Evolutionary conservation across 2,113 vertebrate genomes (phyloP), one percentile per base, ranked within the genome.

Genomic region (Verasper variegatus): DNA sequence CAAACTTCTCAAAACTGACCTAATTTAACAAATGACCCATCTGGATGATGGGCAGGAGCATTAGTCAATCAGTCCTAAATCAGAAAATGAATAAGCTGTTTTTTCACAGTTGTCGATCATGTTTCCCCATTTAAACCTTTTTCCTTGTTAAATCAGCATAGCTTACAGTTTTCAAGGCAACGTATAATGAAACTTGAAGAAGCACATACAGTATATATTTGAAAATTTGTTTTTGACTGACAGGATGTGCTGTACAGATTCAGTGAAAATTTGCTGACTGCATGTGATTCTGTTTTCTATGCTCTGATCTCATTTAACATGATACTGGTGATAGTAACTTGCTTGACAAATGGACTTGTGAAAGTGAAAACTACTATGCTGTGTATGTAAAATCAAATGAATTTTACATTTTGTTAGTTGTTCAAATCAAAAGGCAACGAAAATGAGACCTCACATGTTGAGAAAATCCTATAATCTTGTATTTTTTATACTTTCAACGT

Each of bases 301-400:
- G 61, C 74, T 79, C 64, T 82, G 23, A 76, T 78, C 67, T 84
- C 49, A 89, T 90, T 91, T 85, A 85, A 88, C 71, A 86, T 77
- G 93, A 80, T 94, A 66, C 77, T 82, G 84, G 87, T 83, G 85
- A 90, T 88, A 74, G 81, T 74, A 81, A 84, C 81, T 72, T 92
- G 92, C 88, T 92, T 70, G 87, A 93, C 84, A 81, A 88, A 91
- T 88, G 90, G 76, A 88, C 78, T 86, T 81, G 88, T 93, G 78
- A 96, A 90, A 95, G 95, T 95, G 94, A 74, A 86, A 89, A 88
- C 74, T 82, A 82, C 73, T 77, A 84, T 82, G 84, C 76, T 87
- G 88, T 87, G 54, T 76, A 71, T 75, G 76, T 80, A 85, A 79
- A 82, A 84, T 57, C 23, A 15, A 65, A 75, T 27, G 18, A 66